A percentile compares a stretch with the other conserved stretches of the same genome.
Evolutionary conservation across 1,140 invertebrate species (phyloP).

Genomic region (Achroia grisella): DNA sequence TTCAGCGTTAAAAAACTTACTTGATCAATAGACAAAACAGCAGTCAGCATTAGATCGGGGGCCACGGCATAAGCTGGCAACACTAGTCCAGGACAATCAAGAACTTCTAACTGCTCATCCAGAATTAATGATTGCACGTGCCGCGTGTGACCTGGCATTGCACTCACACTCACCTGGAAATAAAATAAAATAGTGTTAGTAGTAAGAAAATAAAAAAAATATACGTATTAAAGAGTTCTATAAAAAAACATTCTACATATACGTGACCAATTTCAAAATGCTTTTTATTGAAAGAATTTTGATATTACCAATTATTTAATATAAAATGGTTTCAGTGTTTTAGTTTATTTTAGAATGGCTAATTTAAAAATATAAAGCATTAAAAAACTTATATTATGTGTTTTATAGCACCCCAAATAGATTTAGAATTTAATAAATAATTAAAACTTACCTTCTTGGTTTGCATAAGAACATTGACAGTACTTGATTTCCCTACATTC

Average conservation of each 20-base stretch:
- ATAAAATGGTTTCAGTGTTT: no score
- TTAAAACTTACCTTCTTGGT: slow-evolving; percentile 84
- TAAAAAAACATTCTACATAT: no score
- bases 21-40: slow-evolving; percentile 97
- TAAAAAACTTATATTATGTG: no score
- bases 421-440: background rate
- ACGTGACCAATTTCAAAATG: no score
- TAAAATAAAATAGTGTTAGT: slow-evolving; percentile 16
- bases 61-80: slow-evolving; percentile 95
- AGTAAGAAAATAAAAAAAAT: background rate
- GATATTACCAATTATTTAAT: no score
- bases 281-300: no score
- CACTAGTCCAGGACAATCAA: slow-evolving; percentile 98
- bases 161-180: slow-evolving; percentile 86
- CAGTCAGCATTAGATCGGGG: slow-evolving; percentile 95
- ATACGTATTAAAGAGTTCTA: no score
- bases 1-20: slow-evolving; percentile 15
- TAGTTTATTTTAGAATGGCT: no score
- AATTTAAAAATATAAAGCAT: no score
- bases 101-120: slow-evolving; percentile 87
- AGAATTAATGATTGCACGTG: slow-evolving; percentile 92
- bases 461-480: slow-evolving; percentile 94
- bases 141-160: slow-evolving; percentile 98
- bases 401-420: no score
- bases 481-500: slow-evolving; percentile 99